phyloP scores from a whole-genome alignment of 2,888 invertebrate genomes.

The Nymphalis urticae region DNA sequence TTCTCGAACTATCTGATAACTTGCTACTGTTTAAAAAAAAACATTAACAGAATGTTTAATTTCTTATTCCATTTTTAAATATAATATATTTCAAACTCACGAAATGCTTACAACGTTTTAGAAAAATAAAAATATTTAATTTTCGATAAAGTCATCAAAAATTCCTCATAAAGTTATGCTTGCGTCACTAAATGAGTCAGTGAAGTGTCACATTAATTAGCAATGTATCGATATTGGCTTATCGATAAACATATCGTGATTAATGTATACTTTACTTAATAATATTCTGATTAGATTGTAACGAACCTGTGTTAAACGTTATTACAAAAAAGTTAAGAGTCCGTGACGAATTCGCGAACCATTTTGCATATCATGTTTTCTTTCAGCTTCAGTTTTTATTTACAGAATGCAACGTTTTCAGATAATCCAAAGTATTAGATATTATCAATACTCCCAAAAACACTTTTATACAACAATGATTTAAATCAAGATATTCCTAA shows the following conservation, averaged over 20 bases:
- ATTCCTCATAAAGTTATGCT: constrained; percentile 20
- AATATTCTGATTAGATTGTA: constrained; percentile 33
- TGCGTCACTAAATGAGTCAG: constrained; percentile 54
- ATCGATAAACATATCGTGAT: constrained; percentile 29
- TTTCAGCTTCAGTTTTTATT: neutral
- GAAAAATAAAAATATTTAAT: too few relatives aligned
- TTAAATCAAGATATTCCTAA: too few relatives aligned
- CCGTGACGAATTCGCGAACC: constrained; percentile 13
- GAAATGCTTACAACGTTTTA: too few relatives aligned
- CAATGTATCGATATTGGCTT: constrained; percentile 22
- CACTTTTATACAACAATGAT: too few relatives aligned
- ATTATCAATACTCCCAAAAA: too few relatives aligned
- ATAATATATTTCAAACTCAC: too few relatives aligned
- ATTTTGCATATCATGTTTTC: neutral
- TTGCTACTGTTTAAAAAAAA: too few relatives aligned
- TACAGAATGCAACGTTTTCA: neutral
- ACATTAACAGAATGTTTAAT: too few relatives aligned
- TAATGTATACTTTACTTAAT: constrained; percentile 29
- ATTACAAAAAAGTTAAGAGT: constrained; percentile 26
- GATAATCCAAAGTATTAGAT: neutral
- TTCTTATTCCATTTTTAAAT: too few relatives aligned
- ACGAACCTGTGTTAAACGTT: constrained; percentile 19
- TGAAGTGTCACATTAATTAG: constrained; percentile 52
- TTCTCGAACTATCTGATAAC: too few relatives aligned
- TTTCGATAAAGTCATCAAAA: too few relatives aligned